Evolutionary conservation across 2,888 invertebrate species (phyloP).

Genomic region (Onthophagus sagittarius): DNA sequence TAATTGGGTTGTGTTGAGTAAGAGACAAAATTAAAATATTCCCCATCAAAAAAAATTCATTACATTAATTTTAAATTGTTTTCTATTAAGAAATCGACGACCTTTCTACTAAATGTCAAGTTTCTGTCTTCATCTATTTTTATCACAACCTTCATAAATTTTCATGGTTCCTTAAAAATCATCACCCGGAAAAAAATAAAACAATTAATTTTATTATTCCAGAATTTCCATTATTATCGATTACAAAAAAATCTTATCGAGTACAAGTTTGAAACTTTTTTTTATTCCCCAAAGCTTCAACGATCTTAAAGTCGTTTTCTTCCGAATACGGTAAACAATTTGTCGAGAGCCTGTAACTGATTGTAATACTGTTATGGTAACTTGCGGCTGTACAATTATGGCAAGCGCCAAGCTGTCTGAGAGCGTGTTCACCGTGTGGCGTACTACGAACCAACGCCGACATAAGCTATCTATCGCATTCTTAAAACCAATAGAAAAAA

Average conservation of each 20-base stretch:
- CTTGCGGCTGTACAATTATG: constrained; percentile 32
- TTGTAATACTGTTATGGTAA: constrained; percentile 20
- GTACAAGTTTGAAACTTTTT: background rate
- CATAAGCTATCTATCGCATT: background rate
- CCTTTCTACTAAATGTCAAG: background rate
- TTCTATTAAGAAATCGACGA: background rate
- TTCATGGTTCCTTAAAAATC: background rate
- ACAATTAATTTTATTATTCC: background rate
- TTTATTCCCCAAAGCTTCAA: background rate
- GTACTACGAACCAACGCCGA: background rate
- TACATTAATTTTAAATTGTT: no score
- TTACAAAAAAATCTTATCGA: no score
- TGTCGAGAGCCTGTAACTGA: constrained; percentile 14
- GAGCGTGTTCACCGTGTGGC: background rate
- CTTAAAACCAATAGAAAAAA: background rate
- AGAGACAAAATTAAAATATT: no score
- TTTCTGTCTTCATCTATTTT: background rate
- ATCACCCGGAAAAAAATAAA: background rate
- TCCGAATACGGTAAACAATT: constrained; percentile 14
- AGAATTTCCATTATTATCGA: no score
- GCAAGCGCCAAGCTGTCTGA: constrained; percentile 44
- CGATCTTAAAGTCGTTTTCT: background rate
- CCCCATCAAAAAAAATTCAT: no score
- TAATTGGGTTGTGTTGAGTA: no score
- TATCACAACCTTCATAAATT: background rate